phyloP scores from a whole-genome alignment of 2,797 vertebrate species.

The Eurystomus glaucurus region DNA sequence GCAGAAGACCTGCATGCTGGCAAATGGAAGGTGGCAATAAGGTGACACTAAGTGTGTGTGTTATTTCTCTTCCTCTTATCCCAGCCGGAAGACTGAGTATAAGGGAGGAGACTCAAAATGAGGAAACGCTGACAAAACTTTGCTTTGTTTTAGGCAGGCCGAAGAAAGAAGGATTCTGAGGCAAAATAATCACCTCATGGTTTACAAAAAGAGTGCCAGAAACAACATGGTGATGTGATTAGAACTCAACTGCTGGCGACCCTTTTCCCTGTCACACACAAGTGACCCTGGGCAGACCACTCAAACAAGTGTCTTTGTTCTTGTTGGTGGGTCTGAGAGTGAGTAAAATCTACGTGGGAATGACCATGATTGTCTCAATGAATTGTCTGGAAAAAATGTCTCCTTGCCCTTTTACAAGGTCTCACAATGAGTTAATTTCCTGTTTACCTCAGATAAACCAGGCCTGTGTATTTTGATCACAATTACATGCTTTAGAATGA shows the following conservation, averaged over 20 bases:
- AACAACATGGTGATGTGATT: not conserved
- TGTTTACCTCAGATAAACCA: slow-evolving; percentile 16
- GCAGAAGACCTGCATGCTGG: not conserved
- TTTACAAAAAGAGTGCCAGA: not conserved
- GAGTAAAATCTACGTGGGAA: not conserved
- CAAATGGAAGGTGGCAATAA: not conserved
- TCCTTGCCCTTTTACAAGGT: not conserved
- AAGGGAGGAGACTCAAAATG: not conserved
- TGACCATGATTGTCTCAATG: not conserved
- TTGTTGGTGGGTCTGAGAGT: not conserved
- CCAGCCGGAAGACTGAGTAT: not conserved
- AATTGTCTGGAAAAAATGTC: not conserved
- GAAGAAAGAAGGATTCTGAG: not conserved
- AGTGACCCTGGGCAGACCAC: not conserved
- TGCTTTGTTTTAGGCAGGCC: not conserved
- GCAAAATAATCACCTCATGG: not conserved
- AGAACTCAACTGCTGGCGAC: not conserved
- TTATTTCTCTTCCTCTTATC: not conserved
- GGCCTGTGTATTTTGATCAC: not conserved
- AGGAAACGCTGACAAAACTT: not conserved
- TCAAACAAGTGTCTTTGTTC: not conserved
- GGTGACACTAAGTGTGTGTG: not conserved
- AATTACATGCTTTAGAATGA: not conserved
- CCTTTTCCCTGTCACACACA: not conserved
- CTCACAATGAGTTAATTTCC: not conserved